These are phyloP conservation scores for Oscarella lobularis DNA, from an alignment of 37 sponge, comb jelly and placozoan species.

Conservation along the genomic window DNA sequence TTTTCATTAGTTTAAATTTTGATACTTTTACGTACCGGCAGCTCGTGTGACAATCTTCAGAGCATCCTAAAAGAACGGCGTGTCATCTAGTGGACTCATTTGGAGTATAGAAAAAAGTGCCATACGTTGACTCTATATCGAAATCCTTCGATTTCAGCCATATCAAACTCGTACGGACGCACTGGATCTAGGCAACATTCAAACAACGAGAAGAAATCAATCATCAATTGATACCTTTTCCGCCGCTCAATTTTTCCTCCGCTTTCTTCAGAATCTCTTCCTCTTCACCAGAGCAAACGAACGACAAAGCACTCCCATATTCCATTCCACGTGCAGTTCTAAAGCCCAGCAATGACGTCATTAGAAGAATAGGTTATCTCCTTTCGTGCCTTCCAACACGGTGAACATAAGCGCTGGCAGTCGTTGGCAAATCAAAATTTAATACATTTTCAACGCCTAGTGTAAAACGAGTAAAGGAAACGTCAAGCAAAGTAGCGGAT, in stretches of 20 bases:
- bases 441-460: conserved; percentile 76
- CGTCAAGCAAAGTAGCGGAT: background rate
- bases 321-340: conserved; percentile 86
- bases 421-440: conserved; percentile 91
- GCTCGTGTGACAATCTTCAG: too few relatives aligned
- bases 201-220: background rate
- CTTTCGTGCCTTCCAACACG: conserved; percentile 93
- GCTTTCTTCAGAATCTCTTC: conserved; percentile 12
- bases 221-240: conserved; percentile 13
- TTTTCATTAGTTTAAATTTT: background rate
- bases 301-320: conserved; percentile 66
- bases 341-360: background rate
- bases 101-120: too few relatives aligned
- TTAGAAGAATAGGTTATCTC: too few relatives aligned
- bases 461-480: background rate
- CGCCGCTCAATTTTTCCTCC: conserved; percentile 30
- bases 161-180: conserved; percentile 82
- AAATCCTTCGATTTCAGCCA: conserved; percentile 92
- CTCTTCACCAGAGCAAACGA: conserved; percentile 65
- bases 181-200: conserved; percentile 3
- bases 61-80: too few relatives aligned
- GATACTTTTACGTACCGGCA: too few relatives aligned
- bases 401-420: conserved; percentile 72
- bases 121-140: conserved; percentile 77
- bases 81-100: too few relatives aligned